These are phyloP conservation scores for Mola mola DNA, from an alignment of 2,113 vertebrate species.

Conservation along the genomic window DNA sequence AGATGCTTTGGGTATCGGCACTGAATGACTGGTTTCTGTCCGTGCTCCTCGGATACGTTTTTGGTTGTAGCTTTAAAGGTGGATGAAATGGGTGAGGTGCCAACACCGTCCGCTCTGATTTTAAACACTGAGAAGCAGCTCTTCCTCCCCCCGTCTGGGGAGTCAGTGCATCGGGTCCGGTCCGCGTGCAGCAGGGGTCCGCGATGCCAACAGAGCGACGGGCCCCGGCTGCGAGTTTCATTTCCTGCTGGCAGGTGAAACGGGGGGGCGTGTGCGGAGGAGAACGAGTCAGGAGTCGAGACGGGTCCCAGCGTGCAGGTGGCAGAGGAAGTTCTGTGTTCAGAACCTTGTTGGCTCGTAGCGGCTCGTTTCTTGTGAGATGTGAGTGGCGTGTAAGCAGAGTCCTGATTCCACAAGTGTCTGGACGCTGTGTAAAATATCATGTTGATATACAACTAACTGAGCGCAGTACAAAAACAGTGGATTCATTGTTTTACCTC, in stretches of 20 bases:
- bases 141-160: no score
- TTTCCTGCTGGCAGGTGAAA: conserved; percentile 71
- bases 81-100: conserved; percentile 19
- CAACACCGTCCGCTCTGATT: conserved; percentile 37
- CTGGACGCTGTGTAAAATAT: neutral
- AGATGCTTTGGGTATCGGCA: no score
- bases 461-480: no score
- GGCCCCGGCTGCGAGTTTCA: conserved; percentile 8
- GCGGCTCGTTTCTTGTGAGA: no score
- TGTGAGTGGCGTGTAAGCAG: neutral
- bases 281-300: no score
- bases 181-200: conserved; percentile 3
- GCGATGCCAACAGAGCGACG: neutral
- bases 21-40: no score
- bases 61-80: conserved; percentile 12
- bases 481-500: no score
- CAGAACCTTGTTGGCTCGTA: no score
- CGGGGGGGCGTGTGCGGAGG: no score
- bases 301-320: conserved; percentile 7
- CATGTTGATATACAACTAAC: no score
- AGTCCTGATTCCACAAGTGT: neutral
- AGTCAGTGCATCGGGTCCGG: no score
- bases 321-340: conserved; percentile 10
- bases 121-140: neutral
- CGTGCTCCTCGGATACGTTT: neutral